Evolutionary conservation across 2,888 invertebrate species (phyloP).

Genomic region (Agrotis clavis): DNA sequence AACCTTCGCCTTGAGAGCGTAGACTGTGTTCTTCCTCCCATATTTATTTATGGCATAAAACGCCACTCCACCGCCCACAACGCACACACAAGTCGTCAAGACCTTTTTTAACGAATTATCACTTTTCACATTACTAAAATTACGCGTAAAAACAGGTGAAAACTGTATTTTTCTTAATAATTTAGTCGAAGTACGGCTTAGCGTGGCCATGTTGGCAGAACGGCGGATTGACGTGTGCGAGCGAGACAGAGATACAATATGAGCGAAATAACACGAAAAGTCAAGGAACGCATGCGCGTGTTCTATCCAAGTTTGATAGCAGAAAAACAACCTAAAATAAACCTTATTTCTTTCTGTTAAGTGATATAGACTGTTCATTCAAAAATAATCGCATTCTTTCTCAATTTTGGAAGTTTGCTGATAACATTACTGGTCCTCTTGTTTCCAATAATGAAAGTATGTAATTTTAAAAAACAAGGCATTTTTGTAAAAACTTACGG

Average conservation of each 20-base stretch:
- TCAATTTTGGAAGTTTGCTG: conserved; percentile 8
- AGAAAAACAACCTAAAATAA: conserved; percentile 20
- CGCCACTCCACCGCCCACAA: conserved; percentile 83
- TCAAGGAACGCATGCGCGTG: conserved; percentile 70
- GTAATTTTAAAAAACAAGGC: too few relatives aligned
- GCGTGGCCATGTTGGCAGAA: conserved; percentile 89
- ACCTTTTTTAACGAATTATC: conserved; percentile 78
- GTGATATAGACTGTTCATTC: not conserved
- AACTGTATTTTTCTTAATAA: conserved; percentile 84
- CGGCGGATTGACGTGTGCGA: conserved; percentile 82
- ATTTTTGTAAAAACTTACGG: too few relatives aligned
- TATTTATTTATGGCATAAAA: conserved; percentile 83
- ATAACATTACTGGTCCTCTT: not conserved
- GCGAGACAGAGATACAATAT: conserved; percentile 63
- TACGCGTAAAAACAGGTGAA: conserved; percentile 78
- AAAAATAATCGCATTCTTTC: conserved; percentile 18
- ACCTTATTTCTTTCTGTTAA: rapidly evolving
- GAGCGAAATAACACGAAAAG: conserved; percentile 23
- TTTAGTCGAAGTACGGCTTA: conserved; percentile 85
- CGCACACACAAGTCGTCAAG: conserved; percentile 84
- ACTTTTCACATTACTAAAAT: conserved; percentile 79
- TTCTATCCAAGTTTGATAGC: conserved; percentile 27
- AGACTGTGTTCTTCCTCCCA: conserved; percentile 81
- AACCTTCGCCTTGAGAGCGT: conserved; percentile 89
- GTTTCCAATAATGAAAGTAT: not conserved